These are phyloP conservation scores for Calypte anna DNA, from an alignment of 2,113 vertebrate species.

Conservation along the genomic window DNA sequence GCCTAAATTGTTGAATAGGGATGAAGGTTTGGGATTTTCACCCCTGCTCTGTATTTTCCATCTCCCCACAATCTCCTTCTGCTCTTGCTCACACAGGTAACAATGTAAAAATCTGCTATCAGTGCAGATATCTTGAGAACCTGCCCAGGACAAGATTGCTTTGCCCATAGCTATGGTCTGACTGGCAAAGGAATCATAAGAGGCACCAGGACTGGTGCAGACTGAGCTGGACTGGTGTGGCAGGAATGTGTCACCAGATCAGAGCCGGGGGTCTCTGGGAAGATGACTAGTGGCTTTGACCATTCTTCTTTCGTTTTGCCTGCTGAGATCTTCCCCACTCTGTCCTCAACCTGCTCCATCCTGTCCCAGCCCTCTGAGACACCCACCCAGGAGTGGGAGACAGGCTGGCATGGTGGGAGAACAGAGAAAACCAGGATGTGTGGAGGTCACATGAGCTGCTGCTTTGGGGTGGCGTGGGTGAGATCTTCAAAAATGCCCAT, in stretches of 20 bases:
- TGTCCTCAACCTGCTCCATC: background rate
- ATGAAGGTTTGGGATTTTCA: background rate
- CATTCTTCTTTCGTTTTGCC: background rate
- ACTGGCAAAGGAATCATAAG: background rate
- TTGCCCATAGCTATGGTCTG: background rate
- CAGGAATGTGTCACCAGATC: background rate
- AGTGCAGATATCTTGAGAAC: background rate
- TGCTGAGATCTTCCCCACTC: background rate
- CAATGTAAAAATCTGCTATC: background rate
- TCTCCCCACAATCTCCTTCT: background rate
- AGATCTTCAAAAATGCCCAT: background rate
- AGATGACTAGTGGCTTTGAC: background rate
- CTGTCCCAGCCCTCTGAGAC: background rate
- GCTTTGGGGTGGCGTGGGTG: background rate
- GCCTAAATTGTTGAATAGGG: background rate
- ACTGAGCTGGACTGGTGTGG: background rate
- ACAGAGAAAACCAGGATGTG: background rate
- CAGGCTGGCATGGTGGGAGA: background rate
- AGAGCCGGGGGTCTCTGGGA: background rate
- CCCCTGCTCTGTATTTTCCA: background rate
- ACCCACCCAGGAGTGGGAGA: background rate
- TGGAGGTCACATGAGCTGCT: background rate
- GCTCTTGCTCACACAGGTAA: background rate
- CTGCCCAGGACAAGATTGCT: background rate
- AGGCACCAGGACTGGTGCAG: background rate